Percentiles rank a stretch among this genome's conserved stretches.
These are phyloP conservation scores for Pomatostomus ruficeps DNA, from an alignment of 2,113 vertebrate species.

Conservation along the genomic window DNA sequence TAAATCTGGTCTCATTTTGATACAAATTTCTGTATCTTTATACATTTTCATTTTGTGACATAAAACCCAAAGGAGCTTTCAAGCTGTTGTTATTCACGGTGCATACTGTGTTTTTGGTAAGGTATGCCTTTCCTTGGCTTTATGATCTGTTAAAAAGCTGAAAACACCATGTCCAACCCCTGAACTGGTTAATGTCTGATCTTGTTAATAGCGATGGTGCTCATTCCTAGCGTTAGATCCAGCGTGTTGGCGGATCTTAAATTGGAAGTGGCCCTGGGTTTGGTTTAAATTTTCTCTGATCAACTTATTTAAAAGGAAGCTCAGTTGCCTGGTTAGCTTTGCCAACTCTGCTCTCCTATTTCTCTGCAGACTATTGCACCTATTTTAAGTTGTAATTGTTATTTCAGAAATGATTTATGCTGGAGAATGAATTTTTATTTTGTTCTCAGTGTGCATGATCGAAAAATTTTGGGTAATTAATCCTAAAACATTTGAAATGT, in stretches of 20 bases:
- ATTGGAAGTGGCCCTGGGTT: slow-evolving; percentile 27
- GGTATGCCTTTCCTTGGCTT: slow-evolving; percentile 32
- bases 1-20: background rate
- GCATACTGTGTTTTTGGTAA: background rate
- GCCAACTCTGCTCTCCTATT: slow-evolving; percentile 55
- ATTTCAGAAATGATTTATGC: slow-evolving; percentile 38
- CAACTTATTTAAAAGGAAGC: slow-evolving; percentile 21
- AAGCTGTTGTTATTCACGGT: background rate
- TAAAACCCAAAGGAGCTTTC: background rate
- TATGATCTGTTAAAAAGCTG: slow-evolving; percentile 11
- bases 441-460: background rate
- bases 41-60: background rate
- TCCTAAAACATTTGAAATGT: background rate
- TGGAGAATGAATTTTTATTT: slow-evolving; percentile 48
- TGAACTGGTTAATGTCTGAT: background rate
- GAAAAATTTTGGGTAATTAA: background rate
- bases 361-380: slow-evolving; percentile 24
- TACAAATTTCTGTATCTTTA: background rate
- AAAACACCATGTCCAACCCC: background rate
- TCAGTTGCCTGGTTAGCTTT: slow-evolving; percentile 53
- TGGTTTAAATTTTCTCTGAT: slow-evolving; percentile 28
- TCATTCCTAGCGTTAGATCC: slow-evolving; percentile 51
- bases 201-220: background rate
- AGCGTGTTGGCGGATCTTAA: slow-evolving; percentile 5
- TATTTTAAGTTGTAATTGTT: slow-evolving; percentile 27